phyloP scores from a whole-genome alignment of 2,113 vertebrate species.

The Tenebrosternarchus preto region DNA sequence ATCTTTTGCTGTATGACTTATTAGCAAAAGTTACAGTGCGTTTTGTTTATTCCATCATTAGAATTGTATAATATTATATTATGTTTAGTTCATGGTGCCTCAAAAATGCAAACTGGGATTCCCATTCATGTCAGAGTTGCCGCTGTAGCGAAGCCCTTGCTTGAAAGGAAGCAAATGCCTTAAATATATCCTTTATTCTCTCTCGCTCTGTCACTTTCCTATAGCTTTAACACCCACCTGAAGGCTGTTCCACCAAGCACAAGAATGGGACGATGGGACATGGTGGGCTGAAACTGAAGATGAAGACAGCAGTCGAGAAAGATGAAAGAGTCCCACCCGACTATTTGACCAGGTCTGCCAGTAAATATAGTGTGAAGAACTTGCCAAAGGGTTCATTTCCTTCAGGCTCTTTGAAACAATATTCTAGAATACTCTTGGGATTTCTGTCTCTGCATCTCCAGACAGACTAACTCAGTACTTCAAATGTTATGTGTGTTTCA shows the following conservation, averaged over 20 bases:
- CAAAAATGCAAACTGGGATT: not conserved
- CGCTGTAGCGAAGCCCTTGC: not conserved
- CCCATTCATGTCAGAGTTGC: not conserved
- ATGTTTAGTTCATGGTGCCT: not conserved
- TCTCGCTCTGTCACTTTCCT: slow-evolving; percentile 6
- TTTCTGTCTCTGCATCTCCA: not conserved
- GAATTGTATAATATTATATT: not conserved
- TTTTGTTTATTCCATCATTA: not conserved
- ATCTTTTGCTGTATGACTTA: not conserved
- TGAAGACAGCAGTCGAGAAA: not conserved
- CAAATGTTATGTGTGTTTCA: not conserved
- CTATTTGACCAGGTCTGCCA: slow-evolving; percentile 16
- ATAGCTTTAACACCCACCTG: not conserved
- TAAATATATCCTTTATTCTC: slow-evolving; percentile 12
- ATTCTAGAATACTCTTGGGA: not conserved
- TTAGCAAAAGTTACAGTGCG: not conserved
- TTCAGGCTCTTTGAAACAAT: slow-evolving; percentile 21
- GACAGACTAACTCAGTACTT: not conserved
- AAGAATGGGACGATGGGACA: not conserved
- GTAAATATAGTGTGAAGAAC: slow-evolving; percentile 9
- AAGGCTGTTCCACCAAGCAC: not conserved
- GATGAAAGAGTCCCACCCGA: slow-evolving; percentile 11
- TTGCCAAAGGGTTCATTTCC: slow-evolving; percentile 3
- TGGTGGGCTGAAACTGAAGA: slow-evolving; percentile 13
- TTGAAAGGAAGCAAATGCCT: not conserved